Conservation (phyloP, 2,113 vertebrate genomes). For the Taxidea taxus region DNA sequence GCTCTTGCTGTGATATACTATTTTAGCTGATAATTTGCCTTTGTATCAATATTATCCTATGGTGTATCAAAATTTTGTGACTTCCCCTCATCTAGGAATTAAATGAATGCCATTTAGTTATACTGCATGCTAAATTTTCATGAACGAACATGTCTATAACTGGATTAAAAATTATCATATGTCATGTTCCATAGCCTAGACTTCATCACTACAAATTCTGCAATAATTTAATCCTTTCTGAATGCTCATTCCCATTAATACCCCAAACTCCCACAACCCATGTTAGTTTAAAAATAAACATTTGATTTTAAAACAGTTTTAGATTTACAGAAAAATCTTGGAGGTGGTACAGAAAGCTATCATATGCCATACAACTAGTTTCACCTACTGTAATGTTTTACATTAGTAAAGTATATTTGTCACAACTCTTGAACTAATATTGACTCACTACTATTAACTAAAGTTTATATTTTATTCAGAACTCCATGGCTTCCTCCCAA, state of each 20-base stretch:
- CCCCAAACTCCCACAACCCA: background rate
- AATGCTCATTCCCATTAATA: background rate
- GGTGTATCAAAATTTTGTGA: background rate
- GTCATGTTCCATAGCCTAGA: background rate
- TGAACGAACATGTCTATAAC: background rate
- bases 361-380: background rate
- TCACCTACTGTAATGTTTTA: background rate
- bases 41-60: too few species aligned
- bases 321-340: background rate
- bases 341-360: background rate
- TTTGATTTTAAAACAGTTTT: background rate
- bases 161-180: background rate
- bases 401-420: background rate
- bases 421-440: background rate
- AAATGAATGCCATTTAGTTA: background rate
- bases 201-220: background rate
- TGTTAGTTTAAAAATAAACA: background rate
- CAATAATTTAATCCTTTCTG: background rate
- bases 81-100: background rate
- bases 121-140: background rate
- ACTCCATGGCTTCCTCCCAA: background rate
- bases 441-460: background rate
- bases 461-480: background rate
- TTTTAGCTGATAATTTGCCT: background rate
- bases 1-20: background rate